Percentiles rank a stretch among this genome's conserved stretches.
These are phyloP conservation scores for Tachina grossa DNA, from an alignment of 2,888 invertebrate species.

Conservation along the genomic window DNA sequence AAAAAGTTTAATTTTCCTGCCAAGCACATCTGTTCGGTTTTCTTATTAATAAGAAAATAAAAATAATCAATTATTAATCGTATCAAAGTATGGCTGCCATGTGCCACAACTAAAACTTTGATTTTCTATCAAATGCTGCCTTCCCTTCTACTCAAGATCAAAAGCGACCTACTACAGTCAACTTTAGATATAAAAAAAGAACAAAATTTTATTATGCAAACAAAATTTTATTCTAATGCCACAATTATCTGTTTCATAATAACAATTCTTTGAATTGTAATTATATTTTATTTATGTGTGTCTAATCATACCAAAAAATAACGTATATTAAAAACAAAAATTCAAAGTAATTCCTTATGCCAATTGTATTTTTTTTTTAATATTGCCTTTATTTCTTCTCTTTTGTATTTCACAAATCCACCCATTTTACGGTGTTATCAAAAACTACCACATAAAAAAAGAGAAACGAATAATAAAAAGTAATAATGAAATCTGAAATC, in stretches of 20 bases:
- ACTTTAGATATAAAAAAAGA: not conserved
- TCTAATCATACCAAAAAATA: too few relatives aligned
- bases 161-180: not conserved
- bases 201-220: not conserved
- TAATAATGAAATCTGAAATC: constrained; percentile 32
- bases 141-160: too few relatives aligned
- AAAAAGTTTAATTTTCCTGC: too few relatives aligned
- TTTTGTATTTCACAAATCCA: not conserved
- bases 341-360: not conserved
- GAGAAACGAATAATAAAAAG: not conserved
- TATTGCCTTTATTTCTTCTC: not conserved
- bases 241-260: constrained; percentile 18
- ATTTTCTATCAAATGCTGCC: not conserved
- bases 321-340: not conserved
- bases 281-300: not conserved
- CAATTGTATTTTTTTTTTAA: not conserved
- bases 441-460: not conserved
- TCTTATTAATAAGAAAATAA: too few relatives aligned
- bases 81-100: too few relatives aligned
- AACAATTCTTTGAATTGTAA: constrained; percentile 13
- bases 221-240: constrained; percentile 17
- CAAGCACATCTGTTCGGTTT: too few relatives aligned
- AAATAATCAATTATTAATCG: too few relatives aligned
- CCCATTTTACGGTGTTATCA: not conserved
- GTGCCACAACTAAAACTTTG: not conserved